phyloP scores from a whole-genome alignment of 2,888 invertebrate genomes.

The Spodoptera picta region DNA sequence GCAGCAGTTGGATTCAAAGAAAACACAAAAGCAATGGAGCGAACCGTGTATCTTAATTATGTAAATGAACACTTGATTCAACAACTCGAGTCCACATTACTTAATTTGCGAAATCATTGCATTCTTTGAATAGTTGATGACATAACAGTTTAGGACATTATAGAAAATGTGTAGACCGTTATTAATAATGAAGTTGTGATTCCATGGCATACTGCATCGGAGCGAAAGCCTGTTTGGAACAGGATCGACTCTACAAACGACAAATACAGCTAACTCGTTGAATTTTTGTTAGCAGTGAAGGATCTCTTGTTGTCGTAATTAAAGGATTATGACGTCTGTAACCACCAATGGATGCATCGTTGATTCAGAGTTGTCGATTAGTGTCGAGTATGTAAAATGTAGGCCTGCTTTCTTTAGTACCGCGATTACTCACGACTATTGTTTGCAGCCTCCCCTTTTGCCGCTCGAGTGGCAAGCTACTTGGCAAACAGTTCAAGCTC shows the following conservation, averaged over 20 bases:
- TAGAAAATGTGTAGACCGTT: conserved; percentile 15
- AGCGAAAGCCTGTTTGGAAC: conserved; percentile 46
- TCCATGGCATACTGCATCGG: conserved; percentile 29
- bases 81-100: conserved; percentile 17
- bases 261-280: conserved; percentile 20
- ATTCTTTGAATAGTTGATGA: conserved; percentile 31
- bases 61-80: conserved; percentile 45
- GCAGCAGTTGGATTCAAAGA: conserved; percentile 25
- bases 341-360: conserved; percentile 31
- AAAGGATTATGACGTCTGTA: conserved; percentile 30
- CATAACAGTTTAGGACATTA: conserved; percentile 21
- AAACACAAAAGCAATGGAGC: conserved; percentile 30
- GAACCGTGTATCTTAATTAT: conserved; percentile 36
- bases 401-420: conserved; percentile 20
- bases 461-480: conserved; percentile 11
- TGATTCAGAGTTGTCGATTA: conserved; percentile 28
- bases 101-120: conserved; percentile 39
- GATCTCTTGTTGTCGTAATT: conserved; percentile 27
- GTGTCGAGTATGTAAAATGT: conserved; percentile 29
- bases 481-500: conserved; percentile 17
- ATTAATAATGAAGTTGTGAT: conserved; percentile 25
- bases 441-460: conserved; percentile 27
- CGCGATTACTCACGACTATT: conserved; percentile 43
- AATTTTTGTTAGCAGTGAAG: conserved; percentile 27
- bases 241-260: conserved; percentile 49